These are phyloP conservation scores for Gryllus longicercus DNA, from an alignment of 2,888 invertebrate genomes.

Conservation along the genomic window DNA sequence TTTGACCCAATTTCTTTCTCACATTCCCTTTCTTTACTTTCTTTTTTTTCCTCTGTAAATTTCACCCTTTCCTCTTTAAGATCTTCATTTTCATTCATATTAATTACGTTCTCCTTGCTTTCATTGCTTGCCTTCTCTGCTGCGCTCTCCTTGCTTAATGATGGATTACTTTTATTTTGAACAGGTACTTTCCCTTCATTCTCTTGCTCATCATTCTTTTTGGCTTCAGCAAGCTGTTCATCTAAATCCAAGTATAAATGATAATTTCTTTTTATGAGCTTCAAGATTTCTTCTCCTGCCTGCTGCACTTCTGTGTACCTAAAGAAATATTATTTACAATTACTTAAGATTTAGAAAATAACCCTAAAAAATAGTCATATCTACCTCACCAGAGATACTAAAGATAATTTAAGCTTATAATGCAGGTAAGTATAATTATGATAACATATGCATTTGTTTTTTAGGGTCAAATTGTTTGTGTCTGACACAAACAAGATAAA, in stretches of 20 bases:
- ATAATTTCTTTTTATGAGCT: conserved; percentile 62
- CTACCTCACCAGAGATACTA: no score
- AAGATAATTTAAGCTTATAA: no score
- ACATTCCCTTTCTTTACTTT: no score
- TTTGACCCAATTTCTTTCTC: no score
- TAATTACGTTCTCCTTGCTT: background rate
- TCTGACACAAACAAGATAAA: no score
- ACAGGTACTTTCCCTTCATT: conserved; percentile 38
- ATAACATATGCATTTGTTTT: no score
- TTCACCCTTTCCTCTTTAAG: background rate
- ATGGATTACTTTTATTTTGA: background rate
- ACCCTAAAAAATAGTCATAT: no score
- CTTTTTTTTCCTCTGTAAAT: background rate
- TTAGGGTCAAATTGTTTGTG: no score
- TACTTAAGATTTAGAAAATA: no score
- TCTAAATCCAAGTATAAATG: conserved; percentile 61
- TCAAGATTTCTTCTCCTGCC: conserved; percentile 57
- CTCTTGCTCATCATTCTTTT: background rate
- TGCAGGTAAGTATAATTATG: no score
- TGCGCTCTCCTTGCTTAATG: background rate
- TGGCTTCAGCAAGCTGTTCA: conserved; percentile 29
- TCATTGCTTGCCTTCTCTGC: no score
- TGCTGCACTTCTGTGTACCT: conserved; percentile 52
- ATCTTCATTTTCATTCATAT: background rate
- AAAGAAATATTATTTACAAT: background rate